A percentile compares a stretch with the other conserved stretches of the same genome.
Conservation (phyloP, 2,797 vertebrate genomes). For the Enteromius treurensis region DNA sequence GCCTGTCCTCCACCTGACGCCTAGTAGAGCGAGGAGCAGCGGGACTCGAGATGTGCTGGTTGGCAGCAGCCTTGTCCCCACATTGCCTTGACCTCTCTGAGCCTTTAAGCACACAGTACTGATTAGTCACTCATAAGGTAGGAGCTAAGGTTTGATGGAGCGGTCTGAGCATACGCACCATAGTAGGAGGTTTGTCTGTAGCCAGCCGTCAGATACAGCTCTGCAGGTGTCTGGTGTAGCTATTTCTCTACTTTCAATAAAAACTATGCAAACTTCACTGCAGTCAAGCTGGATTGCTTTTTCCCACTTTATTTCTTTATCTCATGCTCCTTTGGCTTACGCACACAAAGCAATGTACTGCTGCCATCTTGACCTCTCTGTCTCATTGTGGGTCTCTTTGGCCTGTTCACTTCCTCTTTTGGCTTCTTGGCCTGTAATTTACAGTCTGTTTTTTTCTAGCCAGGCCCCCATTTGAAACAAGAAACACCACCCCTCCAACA, state of each 20-base stretch:
- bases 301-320: background rate
- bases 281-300: background rate
- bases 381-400: constrained; percentile 51
- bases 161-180: constrained; percentile 1
- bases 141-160: constrained; percentile 18
- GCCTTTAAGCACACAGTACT: constrained; percentile 45
- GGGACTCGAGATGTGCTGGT: constrained; percentile 37
- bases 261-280: constrained; percentile 10
- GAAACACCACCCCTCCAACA: constrained; percentile 16
- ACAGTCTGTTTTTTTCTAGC: background rate
- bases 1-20: constrained; percentile 67
- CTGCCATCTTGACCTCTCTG: constrained; percentile 42
- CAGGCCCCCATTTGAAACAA: constrained; percentile 2
- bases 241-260: constrained; percentile 15
- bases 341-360: background rate
- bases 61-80: constrained; percentile 26
- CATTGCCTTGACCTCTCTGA: constrained; percentile 45
- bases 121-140: constrained; percentile 49
- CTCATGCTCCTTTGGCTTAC: background rate
- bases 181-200: constrained; percentile 23
- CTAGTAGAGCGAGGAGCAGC: constrained; percentile 34
- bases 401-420: constrained; percentile 15
- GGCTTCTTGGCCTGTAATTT: constrained; percentile 23
- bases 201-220: constrained; percentile 25
- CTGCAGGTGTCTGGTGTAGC: constrained; percentile 41